These are phyloP conservation scores for Pantala flavescens DNA, from an alignment of 1,140 invertebrate species.

Conservation along the genomic window DNA sequence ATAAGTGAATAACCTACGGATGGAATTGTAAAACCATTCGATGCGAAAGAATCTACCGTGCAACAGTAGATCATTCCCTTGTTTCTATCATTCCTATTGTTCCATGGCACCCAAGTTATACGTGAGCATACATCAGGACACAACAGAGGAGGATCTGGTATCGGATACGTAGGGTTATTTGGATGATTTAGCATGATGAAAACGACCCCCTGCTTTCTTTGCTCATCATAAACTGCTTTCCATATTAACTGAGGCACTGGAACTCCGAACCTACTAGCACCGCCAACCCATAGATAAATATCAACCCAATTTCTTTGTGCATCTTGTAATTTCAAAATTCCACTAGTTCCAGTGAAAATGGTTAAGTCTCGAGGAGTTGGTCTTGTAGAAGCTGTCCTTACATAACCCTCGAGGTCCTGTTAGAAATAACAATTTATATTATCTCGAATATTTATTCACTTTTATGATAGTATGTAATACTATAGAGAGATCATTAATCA, in stretches of 20 bases:
- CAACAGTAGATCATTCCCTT: constrained; percentile 24
- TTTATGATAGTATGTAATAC: too few species aligned
- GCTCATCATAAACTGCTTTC: constrained; percentile 19
- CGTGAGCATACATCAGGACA: constrained; percentile 22
- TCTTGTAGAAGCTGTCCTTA: not conserved
- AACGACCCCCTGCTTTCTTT: constrained; percentile 18
- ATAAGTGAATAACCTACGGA: too few species aligned
- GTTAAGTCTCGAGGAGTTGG: not conserved
- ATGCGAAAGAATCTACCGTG: not conserved
- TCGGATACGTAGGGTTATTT: not conserved
- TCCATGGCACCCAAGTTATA: constrained; percentile 23
- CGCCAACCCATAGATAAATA: constrained; percentile 27
- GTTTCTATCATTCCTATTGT: constrained; percentile 15
- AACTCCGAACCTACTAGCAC: not conserved
- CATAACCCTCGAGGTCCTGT: not conserved
- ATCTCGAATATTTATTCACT: too few species aligned
- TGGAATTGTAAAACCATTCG: too few species aligned
- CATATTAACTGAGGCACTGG: not conserved
- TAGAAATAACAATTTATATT: too few species aligned
- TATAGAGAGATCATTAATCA: too few species aligned
- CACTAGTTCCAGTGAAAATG: constrained; percentile 39
- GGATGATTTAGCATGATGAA: constrained; percentile 24
- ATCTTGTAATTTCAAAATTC: constrained; percentile 36
- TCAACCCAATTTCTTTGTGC: constrained; percentile 31
- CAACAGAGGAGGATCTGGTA: not conserved